phyloP scores from a whole-genome alignment of 2,888 invertebrate genomes.

The Rhingia campestris region DNA sequence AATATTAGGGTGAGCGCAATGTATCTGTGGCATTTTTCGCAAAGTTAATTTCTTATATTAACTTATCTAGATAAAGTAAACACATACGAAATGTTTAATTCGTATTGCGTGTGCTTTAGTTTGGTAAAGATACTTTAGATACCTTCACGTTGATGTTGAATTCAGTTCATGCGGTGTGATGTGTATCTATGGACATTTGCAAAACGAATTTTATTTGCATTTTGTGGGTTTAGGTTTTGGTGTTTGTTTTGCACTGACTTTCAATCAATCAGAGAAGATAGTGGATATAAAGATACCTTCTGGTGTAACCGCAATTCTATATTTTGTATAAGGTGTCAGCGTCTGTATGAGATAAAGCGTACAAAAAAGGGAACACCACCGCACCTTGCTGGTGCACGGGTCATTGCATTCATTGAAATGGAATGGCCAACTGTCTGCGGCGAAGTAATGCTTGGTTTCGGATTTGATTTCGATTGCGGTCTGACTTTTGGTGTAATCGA shows the following conservation, averaged over 20 bases:
- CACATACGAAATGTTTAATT: slow-evolving; percentile 50
- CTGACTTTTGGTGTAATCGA: slow-evolving; percentile 49
- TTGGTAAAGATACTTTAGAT: slow-evolving; percentile 32
- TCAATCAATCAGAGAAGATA: slow-evolving; percentile 65
- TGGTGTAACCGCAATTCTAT: slow-evolving; percentile 62
- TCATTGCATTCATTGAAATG: slow-evolving; percentile 60
- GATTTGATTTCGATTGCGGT: slow-evolving; percentile 71
- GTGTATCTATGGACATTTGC: slow-evolving; percentile 62
- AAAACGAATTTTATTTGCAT: slow-evolving; percentile 44
- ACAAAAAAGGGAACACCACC: slow-evolving; percentile 15
- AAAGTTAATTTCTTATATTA: slow-evolving; percentile 72
- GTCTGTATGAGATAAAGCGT: slow-evolving; percentile 14
- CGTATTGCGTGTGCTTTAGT: slow-evolving; percentile 66
- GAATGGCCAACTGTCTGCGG: slow-evolving; percentile 73
- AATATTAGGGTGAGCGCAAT: slow-evolving; percentile 50
- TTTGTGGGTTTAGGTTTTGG: slow-evolving; percentile 13
- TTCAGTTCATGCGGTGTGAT: slow-evolving; percentile 27
- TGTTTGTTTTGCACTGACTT: slow-evolving; percentile 28
- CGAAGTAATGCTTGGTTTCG: slow-evolving; percentile 63
- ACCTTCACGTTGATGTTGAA: background rate
- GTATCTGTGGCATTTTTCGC: slow-evolving; percentile 54
- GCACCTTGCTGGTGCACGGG: slow-evolving; percentile 55
- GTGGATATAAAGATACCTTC: slow-evolving; percentile 15
- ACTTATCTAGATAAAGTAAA: slow-evolving; percentile 68
- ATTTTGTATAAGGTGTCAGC: slow-evolving; percentile 70